phyloP scores from a whole-genome alignment of 2,797 vertebrate species.

The Syndactyla subalaris region DNA sequence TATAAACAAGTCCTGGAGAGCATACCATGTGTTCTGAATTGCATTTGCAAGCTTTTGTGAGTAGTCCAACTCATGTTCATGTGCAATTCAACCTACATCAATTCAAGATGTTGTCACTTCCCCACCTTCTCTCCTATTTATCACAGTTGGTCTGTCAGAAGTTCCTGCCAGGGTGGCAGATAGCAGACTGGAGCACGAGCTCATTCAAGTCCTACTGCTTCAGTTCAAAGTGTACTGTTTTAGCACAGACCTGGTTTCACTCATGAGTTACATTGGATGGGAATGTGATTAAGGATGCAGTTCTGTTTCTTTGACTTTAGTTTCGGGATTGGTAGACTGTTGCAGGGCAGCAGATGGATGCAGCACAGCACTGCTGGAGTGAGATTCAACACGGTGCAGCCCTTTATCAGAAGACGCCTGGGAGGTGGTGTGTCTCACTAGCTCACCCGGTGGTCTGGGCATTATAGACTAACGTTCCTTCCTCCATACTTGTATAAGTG shows the following conservation, averaged over 20 bases:
- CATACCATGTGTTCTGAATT: constrained; percentile 11
- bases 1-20: neutral
- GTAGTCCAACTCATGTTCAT: neutral
- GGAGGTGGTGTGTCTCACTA: neutral
- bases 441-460: neutral
- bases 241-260: neutral
- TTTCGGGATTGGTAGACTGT: neutral
- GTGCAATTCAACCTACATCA: constrained; percentile 7
- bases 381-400: neutral
- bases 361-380: neutral
- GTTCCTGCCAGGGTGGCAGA: neutral
- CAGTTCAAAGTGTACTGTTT: neutral
- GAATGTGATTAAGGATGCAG: neutral
- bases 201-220: neutral
- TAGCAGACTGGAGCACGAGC: neutral
- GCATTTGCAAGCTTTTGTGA: constrained; percentile 6
- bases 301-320: neutral
- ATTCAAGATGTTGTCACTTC: constrained; percentile 21
- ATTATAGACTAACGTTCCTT: neutral
- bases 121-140: neutral
- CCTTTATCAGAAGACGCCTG: neutral
- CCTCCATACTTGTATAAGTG: neutral
- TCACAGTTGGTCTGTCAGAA: neutral
- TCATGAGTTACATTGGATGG: neutral
- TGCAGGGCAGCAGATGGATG: neutral